Conservation (phyloP, 2,888 invertebrate species). For the Teleogryllus oceanicus region DNA sequence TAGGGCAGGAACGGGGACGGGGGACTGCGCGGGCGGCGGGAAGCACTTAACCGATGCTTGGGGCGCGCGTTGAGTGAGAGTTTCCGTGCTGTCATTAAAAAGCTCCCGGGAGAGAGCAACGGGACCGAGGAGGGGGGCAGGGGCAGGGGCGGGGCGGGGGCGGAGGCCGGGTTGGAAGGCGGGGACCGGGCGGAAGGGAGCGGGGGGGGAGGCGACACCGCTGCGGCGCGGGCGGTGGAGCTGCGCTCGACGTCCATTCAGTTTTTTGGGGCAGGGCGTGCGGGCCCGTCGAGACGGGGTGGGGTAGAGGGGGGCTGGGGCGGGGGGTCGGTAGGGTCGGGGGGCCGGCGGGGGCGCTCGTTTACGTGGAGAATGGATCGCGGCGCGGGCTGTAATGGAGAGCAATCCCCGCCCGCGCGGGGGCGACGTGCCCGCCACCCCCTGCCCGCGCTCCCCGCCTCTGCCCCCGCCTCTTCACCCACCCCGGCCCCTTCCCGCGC, state of each 20-base stretch:
- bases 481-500: background rate
- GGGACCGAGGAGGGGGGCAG: background rate
- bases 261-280: background rate
- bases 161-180: background rate
- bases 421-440: background rate
- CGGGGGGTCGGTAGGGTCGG: too few species aligned
- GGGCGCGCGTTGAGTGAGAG: background rate
- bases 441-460: background rate
- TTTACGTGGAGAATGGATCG: conserved; percentile 18
- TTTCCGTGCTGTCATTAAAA: conserved; percentile 18
- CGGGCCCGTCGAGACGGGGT: background rate
- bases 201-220: background rate
- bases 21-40: background rate
- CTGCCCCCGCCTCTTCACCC: background rate
- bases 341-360: background rate
- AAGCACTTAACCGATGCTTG: background rate
- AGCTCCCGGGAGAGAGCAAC: background rate
- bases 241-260: conserved; percentile 1
- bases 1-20: background rate
- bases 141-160: background rate
- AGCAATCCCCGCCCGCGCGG: conserved; percentile 10
- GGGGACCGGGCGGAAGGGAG: background rate
- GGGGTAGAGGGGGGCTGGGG: background rate
- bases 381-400: background rate
- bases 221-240: background rate